These are phyloP conservation scores for Gobionotothen gibberifrons DNA, from an alignment of 2,797 vertebrate genomes.

Conservation along the genomic window DNA sequence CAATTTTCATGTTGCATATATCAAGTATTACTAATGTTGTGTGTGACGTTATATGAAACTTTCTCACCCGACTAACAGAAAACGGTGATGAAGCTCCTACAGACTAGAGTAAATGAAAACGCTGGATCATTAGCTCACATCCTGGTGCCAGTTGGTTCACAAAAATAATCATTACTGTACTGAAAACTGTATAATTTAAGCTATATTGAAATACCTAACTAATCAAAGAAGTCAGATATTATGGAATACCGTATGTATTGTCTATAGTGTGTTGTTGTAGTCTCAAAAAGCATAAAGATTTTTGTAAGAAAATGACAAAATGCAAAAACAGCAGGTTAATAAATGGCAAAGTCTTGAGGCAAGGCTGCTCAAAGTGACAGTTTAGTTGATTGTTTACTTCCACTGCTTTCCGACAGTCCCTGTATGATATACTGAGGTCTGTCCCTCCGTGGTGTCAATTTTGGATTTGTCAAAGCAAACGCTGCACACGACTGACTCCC, in stretches of 20 bases:
- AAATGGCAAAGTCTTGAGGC: conserved; percentile 58
- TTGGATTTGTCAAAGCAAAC: conserved; percentile 30
- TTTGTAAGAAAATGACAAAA: conserved; percentile 80
- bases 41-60: conserved; percentile 63
- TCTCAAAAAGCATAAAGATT: conserved; percentile 74
- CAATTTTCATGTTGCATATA: conserved; percentile 80
- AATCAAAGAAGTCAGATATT: conserved; percentile 78
- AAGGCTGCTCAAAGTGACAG: conserved; percentile 63
- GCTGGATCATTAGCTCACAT: conserved; percentile 51
- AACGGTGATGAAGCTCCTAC: conserved; percentile 34
- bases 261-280: conserved; percentile 82
- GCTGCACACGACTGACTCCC: conserved; percentile 51
- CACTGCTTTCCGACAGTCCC: conserved; percentile 19
- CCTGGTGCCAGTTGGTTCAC: conserved; percentile 79
- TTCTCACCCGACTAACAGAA: conserved; percentile 63
- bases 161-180: conserved; percentile 83
- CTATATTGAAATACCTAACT: conserved; percentile 87
- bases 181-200: conserved; percentile 90
- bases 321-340: conserved; percentile 72
- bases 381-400: conserved; percentile 60
- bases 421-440: conserved; percentile 15
- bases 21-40: conserved; percentile 75
- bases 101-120: conserved; percentile 44
- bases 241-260: conserved; percentile 85
- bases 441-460: conserved; percentile 9